Base-by-base conservation (phyloP, 2,113 vertebrate species). In the Anolis sagrei region DNA sequence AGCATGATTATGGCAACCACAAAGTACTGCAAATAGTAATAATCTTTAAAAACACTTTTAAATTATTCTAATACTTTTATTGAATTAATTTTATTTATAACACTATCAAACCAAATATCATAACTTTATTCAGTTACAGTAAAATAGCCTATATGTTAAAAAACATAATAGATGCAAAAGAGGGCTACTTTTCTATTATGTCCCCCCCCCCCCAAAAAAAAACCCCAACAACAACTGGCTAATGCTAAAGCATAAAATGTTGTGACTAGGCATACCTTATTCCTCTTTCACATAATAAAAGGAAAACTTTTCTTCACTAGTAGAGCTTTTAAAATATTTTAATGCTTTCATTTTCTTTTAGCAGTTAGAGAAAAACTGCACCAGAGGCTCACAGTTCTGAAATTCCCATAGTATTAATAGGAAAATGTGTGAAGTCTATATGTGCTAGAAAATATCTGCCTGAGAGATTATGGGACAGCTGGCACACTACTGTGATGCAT, bases 321-420 rank as follows among this genome's bases (percentile, higher is more conserved):
- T 91, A 92, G 92, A 93, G 82, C 44, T 79, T 76, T n/a, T 90
- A 92, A 89, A 91, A 94, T 88, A 90, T 88, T 19, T 83, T 29
- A 74, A 39, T 19, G 51, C 36, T 32, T 32, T 23, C 21, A 79
- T 72, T 74, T 80, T 80, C 21, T 74, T 80, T 74, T 74, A n/a
- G 34, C 77, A 36, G 7, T 74, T 74, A 51, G 29, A 86, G 82
- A 23, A 83, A 90, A 5, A 34, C 54, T 90, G 44, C 82, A 84
- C 89, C 89, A 62, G 89, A 18, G 48, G 76, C 92, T 90, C 92
- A 86, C 75, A 93, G 79, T 90, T 78, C 89, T 49, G 68, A 82
- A 83, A 93, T 80, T 95, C 94, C 72, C 51, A 14, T 74, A 82
- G 62, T 74, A 82, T 32, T 84, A 70, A 86, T 86, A 86, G 89